Evolutionary conservation across 2,113 vertebrate species (phyloP), one percentile per base, ranked within the genome.

Genomic region (Nannospalax galili): DNA sequence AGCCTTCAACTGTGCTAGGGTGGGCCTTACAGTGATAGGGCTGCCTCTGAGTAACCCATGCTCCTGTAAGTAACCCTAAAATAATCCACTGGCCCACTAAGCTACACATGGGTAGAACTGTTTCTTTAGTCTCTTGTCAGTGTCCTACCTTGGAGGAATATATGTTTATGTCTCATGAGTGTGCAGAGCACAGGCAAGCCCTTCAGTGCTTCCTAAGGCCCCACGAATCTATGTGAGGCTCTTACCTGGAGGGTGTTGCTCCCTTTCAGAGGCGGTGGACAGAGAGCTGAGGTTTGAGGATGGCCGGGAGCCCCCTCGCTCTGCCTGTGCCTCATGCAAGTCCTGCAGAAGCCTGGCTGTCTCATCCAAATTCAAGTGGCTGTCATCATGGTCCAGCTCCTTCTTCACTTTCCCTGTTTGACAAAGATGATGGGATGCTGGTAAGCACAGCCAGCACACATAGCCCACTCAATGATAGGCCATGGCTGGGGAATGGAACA

Each of bases 261-360:
- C 99, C 94, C 99, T 98, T 97, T 99, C 99, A 0, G 99, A 99
- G 32, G 99, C 95, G 80, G 99, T 99, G 90, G 99, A 99, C 88
- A 99, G 98, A 11, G 99, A 99, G 92, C 99, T 99, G 96, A 99
- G 98, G 96, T 99, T 99, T 79, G 99, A 99, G 0, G 99, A 99
- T 0, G 99, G 99, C 92, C 99, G 98, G 65, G 99, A 99, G 93
- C 99, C 99, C 10, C 99, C 99, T 48, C 99, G 97, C 80, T 99
- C 99, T 0, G 98, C 99, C 96, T 99, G 99, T 2, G 98, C 99
- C 48, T 99, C 99, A 65, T 99, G 99, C 94, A 99, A 99, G 95
- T 99, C 99, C 98, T 99, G 99, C 65, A 99, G 97, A 35, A 99
- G 98, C 97, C 99, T 99, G 8, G 99, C 98, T 15, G 99, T 98